Conservation (phyloP, 2,888 invertebrate species). For the Pterostichus niger region DNA sequence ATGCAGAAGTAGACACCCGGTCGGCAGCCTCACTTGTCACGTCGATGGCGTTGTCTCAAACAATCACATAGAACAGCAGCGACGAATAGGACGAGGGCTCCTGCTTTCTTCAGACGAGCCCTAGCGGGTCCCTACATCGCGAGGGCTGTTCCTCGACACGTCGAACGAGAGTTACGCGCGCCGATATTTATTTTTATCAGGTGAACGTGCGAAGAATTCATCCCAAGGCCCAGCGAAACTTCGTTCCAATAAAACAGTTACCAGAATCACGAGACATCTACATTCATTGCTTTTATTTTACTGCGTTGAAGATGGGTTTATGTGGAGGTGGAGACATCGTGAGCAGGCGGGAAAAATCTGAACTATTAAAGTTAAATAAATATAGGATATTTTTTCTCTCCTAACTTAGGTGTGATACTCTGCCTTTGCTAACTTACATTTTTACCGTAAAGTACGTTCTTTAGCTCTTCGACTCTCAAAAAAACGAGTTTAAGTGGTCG, state of each 20-base stretch:
- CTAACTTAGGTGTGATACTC: too few relatives aligned
- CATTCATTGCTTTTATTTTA: constrained; percentile 59
- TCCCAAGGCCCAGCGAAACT: constrained; percentile 3
- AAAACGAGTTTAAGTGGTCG: too few relatives aligned
- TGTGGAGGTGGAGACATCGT: not conserved
- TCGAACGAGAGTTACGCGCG: constrained; percentile 57
- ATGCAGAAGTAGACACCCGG: constrained; percentile 8
- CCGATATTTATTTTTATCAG: constrained; percentile 66
- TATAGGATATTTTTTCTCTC: too few relatives aligned
- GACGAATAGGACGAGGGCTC: too few relatives aligned
- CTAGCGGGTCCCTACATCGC: not conserved
- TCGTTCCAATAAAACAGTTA: constrained; percentile 62
- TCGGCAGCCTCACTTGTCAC: constrained; percentile 2
- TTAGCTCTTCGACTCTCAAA: too few relatives aligned
- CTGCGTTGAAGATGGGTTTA: constrained; percentile 19
- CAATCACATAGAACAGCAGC: constrained; percentile 31
- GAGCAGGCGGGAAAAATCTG: not conserved
- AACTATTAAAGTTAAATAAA: not conserved
- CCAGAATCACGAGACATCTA: constrained; percentile 61
- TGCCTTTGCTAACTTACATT: too few relatives aligned
- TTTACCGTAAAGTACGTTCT: too few relatives aligned
- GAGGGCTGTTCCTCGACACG: constrained; percentile 16
- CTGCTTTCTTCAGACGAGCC: too few relatives aligned
- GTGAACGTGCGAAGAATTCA: constrained; percentile 58
- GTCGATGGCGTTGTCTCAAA: constrained; percentile 26